Conservation (phyloP, 2,113 vertebrate genomes). For the Scolopax mira region DNA sequence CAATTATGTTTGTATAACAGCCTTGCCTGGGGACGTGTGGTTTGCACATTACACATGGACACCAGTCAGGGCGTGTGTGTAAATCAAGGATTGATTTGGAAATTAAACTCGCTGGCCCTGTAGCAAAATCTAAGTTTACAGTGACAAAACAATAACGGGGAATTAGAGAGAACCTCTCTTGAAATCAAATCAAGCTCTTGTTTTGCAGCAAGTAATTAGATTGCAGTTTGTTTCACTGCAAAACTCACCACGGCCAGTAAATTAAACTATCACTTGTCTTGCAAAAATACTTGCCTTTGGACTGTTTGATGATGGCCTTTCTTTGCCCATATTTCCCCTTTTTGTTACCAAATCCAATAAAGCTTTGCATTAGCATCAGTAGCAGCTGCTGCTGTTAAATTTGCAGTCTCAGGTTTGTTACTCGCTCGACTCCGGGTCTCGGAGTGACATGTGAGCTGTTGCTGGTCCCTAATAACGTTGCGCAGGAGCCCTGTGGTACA, state of each 20-base stretch:
- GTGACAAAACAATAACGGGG: conserved; percentile 40
- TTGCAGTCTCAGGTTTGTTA: background rate
- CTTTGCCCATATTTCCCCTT: background rate
- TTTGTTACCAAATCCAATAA: background rate
- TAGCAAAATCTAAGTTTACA: conserved; percentile 39
- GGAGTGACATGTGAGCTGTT: background rate
- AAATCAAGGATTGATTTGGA: conserved; percentile 30
- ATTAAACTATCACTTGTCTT: conserved; percentile 55
- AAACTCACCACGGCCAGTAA: conserved; percentile 32
- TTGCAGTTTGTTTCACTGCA: conserved; percentile 43
- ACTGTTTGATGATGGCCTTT: background rate
- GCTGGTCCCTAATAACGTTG: background rate
- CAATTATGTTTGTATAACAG: background rate
- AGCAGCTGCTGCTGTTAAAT: background rate
- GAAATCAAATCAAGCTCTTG: conserved; percentile 60
- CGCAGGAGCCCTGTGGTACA: no score
- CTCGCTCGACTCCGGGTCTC: background rate
- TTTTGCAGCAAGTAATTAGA: conserved; percentile 57
- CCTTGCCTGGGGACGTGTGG: background rate
- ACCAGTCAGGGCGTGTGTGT: background rate
- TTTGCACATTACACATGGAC: background rate
- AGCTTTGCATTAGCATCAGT: background rate
- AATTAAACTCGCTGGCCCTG: conserved; percentile 42
- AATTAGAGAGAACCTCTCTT: conserved; percentile 39
- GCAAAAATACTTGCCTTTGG: conserved; percentile 22